These are phyloP conservation scores for Sphenodon punctatus DNA, from an alignment of 2,797 vertebrate species.

Conservation along the genomic window DNA sequence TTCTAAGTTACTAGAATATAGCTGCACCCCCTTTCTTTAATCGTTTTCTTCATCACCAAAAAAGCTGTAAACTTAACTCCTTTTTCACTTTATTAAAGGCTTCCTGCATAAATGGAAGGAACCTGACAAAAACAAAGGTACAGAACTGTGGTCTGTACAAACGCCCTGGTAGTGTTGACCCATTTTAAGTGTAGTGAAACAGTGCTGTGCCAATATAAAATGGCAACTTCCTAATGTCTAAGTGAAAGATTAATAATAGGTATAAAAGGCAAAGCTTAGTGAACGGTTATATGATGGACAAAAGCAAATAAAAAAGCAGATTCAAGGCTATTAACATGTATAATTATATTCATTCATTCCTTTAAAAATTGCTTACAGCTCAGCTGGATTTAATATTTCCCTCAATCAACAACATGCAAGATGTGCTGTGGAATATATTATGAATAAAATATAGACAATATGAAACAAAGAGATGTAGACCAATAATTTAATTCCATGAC, in stretches of 20 bases:
- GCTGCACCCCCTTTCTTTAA: too few relatives aligned
- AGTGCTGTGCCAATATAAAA: background rate
- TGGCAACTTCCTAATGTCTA: conserved; percentile 6
- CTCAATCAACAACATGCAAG: conserved; percentile 63
- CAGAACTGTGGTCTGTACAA: background rate
- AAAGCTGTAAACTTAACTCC: background rate
- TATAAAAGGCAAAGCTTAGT: conserved; percentile 49
- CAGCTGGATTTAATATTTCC: conserved; percentile 69
- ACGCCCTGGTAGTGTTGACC: background rate
- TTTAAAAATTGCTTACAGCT: conserved; percentile 63
- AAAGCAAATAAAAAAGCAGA: conserved; percentile 55
- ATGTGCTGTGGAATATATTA: conserved; percentile 67
- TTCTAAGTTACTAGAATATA: too few relatives aligned
- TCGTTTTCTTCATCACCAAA: background rate
- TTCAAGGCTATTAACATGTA: conserved; percentile 58
- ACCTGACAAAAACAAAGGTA: background rate
- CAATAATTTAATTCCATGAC: conserved; percentile 68
- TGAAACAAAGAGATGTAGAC: conserved; percentile 53
- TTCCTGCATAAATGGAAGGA: background rate
- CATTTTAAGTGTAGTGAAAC: background rate
- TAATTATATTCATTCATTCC: conserved; percentile 65
- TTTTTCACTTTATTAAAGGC: background rate
- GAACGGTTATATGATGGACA: conserved; percentile 51
- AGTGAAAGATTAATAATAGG: conserved; percentile 43
- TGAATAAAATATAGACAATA: conserved; percentile 67